Evolutionary conservation across 1,140 invertebrate species (phyloP).

Genomic region (Caenorhabditis briggsae): DNA sequence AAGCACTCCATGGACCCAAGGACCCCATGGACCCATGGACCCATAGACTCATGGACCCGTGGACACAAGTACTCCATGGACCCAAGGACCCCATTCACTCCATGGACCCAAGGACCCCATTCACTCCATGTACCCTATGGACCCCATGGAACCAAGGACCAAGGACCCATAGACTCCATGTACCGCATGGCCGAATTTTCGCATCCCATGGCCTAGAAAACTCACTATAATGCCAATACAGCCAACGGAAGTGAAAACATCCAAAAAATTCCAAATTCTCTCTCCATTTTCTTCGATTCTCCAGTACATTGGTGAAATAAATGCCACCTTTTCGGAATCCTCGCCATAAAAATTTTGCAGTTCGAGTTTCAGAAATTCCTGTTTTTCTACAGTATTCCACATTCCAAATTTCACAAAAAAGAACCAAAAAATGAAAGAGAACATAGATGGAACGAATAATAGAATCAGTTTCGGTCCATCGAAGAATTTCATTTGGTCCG

Average conservation of each 20-base stretch:
- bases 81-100: too few species aligned
- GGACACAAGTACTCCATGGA: too few species aligned
- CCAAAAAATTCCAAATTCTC: background rate
- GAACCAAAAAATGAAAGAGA: slow-evolving; percentile 2
- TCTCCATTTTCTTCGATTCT: background rate
- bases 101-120: too few species aligned
- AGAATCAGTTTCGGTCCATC: background rate
- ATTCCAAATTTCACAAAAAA: background rate
- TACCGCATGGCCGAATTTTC: too few species aligned
- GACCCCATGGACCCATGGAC: too few species aligned
- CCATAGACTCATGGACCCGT: too few species aligned
- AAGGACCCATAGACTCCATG: too few species aligned
- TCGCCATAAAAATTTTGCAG: background rate
- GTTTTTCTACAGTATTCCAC: background rate
- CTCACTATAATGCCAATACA: background rate
- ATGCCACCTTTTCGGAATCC: background rate
- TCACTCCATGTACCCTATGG: too few species aligned
- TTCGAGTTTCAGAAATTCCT: slow-evolving; percentile 1
- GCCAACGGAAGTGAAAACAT: background rate
- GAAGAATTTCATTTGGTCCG: background rate
- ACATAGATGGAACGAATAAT: background rate
- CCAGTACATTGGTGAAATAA: slow-evolving; percentile 22
- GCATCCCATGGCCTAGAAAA: too few species aligned
- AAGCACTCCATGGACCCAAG: too few species aligned
- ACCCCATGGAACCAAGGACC: too few species aligned